Evolutionary conservation across 2,797 vertebrate species (phyloP).

Genomic region (Salarias fasciatus): DNA sequence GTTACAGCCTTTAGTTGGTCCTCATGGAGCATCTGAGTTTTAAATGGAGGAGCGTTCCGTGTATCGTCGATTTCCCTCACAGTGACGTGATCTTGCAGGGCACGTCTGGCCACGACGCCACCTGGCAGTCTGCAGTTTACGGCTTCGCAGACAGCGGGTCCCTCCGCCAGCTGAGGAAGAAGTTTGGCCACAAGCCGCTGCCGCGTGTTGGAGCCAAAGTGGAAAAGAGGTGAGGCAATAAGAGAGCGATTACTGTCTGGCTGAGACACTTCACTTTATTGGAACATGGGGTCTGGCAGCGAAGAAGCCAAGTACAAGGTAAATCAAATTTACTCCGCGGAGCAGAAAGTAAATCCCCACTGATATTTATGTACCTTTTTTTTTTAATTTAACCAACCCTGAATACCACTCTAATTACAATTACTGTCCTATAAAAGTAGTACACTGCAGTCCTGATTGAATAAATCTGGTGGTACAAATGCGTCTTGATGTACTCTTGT

Average conservation of each 20-base stretch:
- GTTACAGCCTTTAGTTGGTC: too few relatives aligned
- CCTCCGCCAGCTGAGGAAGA: conserved; percentile 81
- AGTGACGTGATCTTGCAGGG: conserved; percentile 72
- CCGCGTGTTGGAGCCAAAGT: conserved; percentile 85
- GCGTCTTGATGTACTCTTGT: too few relatives aligned
- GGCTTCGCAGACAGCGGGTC: conserved; percentile 80
- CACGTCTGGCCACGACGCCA: conserved; percentile 82
- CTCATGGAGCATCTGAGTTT: not conserved
- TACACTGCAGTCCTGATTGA: too few relatives aligned
- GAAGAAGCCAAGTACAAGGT: not conserved
- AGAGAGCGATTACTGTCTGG: conserved; percentile 38
- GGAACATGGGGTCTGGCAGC: conserved; percentile 6
- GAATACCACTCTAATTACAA: not conserved
- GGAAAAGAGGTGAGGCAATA: conserved; percentile 81
- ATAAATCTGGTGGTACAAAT: too few relatives aligned
- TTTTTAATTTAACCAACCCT: not conserved
- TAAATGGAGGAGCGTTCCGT: not conserved
- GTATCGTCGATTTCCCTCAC: not conserved
- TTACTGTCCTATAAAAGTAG: not conserved
- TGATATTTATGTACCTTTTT: not conserved
- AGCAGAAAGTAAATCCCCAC: not conserved
- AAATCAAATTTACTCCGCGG: not conserved
- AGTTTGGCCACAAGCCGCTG: conserved; percentile 82
- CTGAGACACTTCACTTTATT: conserved; percentile 10
- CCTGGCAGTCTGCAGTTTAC: conserved; percentile 89